Percentiles rank a stretch among this genome's conserved stretches.
Evolutionary conservation across 2,797 vertebrate genomes (phyloP).

Genomic region (Gobionotothen gibberifrons): DNA sequence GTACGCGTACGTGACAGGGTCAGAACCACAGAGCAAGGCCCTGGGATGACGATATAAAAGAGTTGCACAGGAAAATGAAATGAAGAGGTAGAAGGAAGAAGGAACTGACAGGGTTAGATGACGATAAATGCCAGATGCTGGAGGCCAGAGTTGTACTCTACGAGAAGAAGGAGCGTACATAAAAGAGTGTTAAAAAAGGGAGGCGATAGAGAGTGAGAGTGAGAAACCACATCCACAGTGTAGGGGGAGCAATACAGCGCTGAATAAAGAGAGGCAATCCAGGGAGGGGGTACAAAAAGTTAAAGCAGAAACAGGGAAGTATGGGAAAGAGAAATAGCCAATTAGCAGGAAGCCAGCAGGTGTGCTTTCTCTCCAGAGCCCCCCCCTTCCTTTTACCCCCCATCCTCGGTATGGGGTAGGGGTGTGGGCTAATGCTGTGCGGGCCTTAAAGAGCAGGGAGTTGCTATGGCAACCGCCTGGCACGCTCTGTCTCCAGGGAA

Average conservation of each 20-base stretch:
- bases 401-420: slow-evolving; percentile 65
- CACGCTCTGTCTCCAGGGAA: slow-evolving; percentile 90
- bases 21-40: slow-evolving; percentile 33
- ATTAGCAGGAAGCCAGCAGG: slow-evolving; percentile 88
- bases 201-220: slow-evolving; percentile 28
- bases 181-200: slow-evolving; percentile 32
- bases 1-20: slow-evolving; percentile 39
- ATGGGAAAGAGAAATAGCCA: slow-evolving; percentile 83
- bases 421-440: slow-evolving; percentile 74
- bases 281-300: slow-evolving; percentile 69
- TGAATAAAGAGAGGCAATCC: slow-evolving; percentile 42
- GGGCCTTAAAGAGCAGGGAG: slow-evolving; percentile 85
- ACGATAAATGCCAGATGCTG: slow-evolving; percentile 69
- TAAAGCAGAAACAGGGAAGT: slow-evolving; percentile 69
- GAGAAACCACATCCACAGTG: slow-evolving; percentile 26
- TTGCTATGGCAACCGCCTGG: slow-evolving; percentile 92
- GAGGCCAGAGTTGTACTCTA: slow-evolving; percentile 53
- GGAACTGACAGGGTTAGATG: slow-evolving; percentile 65
- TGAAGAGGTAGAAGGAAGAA: slow-evolving; percentile 54
- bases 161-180: slow-evolving; percentile 29
- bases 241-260: slow-evolving; percentile 29
- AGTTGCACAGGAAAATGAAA: slow-evolving; percentile 52
- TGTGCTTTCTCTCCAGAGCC: slow-evolving; percentile 79
- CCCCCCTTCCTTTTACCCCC: slow-evolving; percentile 39
- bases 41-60: slow-evolving; percentile 41